These are phyloP conservation scores for Trididemnum nubilum DNA, from an alignment of 23 tunicate species.

Conservation along the genomic window DNA sequence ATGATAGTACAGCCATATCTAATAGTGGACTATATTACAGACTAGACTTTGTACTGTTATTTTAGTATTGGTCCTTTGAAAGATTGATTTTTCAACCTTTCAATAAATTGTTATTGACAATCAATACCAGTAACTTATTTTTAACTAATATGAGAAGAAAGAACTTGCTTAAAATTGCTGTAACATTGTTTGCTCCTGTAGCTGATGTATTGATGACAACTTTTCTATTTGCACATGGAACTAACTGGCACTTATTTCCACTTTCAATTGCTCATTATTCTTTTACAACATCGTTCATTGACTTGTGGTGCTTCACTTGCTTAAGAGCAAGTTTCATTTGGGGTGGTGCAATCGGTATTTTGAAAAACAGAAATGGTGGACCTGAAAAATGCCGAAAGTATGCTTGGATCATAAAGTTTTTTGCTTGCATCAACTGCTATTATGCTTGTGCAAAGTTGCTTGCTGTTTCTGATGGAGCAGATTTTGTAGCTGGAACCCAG, in stretches of 20 bases:
- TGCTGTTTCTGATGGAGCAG: conserved; percentile 41
- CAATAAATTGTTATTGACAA: too few species aligned
- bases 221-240: conserved; percentile 38
- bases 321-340: conserved; percentile 26
- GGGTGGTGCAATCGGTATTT: conserved; percentile 55
- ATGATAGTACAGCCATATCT: too few species aligned
- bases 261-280: conserved; percentile 21
- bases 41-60: too few species aligned
- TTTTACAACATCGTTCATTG: conserved; percentile 50
- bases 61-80: too few species aligned
- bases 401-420: not conserved
- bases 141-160: too few species aligned
- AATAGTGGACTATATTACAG: too few species aligned
- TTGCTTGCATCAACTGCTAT: conserved; percentile 25
- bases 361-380: conserved; percentile 40
- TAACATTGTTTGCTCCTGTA: not conserved
- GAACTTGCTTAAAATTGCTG: not conserved
- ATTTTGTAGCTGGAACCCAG: conserved; percentile 24
- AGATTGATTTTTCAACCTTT: too few species aligned
- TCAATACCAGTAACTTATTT: too few species aligned
- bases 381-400: conserved; percentile 6
- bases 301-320: conserved; percentile 38
- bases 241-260: conserved; percentile 40
- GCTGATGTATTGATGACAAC: conserved; percentile 34
- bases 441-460: conserved; percentile 53